A percentile compares a stretch with the other conserved stretches of the same genome.
These are phyloP conservation scores for Garrulus glandarius DNA, from an alignment of 2,797 vertebrate species.

Conservation along the genomic window DNA sequence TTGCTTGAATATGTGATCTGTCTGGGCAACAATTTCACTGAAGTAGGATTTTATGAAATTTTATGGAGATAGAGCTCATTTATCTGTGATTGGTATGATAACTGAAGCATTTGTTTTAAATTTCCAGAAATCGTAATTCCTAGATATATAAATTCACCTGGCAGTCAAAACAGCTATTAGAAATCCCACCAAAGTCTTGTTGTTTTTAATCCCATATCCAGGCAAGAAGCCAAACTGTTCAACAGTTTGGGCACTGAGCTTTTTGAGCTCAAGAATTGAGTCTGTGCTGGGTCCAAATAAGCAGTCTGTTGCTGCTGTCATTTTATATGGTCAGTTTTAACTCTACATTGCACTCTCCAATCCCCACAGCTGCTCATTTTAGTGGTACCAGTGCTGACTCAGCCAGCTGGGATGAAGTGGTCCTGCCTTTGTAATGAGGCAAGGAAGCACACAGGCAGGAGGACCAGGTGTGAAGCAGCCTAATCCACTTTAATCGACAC, in stretches of 20 bases:
- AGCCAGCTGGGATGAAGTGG: neutral
- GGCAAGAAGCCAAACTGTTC: neutral
- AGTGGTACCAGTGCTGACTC: neutral
- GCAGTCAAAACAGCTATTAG: neutral
- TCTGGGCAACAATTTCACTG: neutral
- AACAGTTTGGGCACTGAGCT: neutral
- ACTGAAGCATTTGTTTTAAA: neutral
- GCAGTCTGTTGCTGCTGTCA: neutral
- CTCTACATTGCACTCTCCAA: neutral
- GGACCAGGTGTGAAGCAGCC: neutral
- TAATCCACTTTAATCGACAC: neutral
- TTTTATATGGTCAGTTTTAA: neutral
- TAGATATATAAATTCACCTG: neutral
- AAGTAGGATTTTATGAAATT: neutral
- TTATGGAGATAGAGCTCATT: neutral
- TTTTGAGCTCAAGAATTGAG: neutral
- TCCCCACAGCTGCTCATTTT: neutral
- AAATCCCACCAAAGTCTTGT: neutral
- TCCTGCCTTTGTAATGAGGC: neutral
- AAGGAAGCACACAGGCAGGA: neutral
- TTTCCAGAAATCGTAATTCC: neutral
- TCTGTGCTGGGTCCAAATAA: neutral
- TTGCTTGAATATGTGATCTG: neutral
- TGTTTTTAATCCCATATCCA: neutral
- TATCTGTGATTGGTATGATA: neutral